phyloP scores from a whole-genome alignment of 2,888 invertebrate species.

The Portevinia maculata region DNA sequence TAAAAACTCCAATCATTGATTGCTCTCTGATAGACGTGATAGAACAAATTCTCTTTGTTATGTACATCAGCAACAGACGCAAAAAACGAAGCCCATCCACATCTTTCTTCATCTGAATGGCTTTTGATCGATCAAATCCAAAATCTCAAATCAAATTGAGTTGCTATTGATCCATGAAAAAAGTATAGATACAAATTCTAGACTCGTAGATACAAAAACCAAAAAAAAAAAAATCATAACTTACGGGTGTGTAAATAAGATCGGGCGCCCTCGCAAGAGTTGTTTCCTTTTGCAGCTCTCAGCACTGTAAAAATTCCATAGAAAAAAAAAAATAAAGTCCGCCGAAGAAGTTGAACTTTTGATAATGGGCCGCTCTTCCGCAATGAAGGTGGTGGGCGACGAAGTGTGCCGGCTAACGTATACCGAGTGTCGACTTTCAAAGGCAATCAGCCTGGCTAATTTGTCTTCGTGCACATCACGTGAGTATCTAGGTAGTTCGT shows the following conservation, averaged over 20 bases:
- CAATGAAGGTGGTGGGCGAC: slow-evolving; percentile 9
- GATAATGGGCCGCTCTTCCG: slow-evolving; percentile 41
- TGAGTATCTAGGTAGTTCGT: slow-evolving; percentile 41
- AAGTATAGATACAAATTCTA: slow-evolving; percentile 17
- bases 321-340: slow-evolving; percentile 10
- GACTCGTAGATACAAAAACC: slow-evolving; percentile 9
- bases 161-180: slow-evolving; percentile 39
- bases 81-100: slow-evolving; percentile 19
- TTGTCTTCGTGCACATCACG: slow-evolving; percentile 55
- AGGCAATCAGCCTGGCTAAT: slow-evolving; percentile 41
- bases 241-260: slow-evolving; percentile 56
- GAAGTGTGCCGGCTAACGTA: slow-evolving; percentile 11
- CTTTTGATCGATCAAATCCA: slow-evolving; percentile 53
- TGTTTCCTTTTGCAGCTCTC: slow-evolving; percentile 29
- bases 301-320: slow-evolving; percentile 28
- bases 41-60: slow-evolving; percentile 10
- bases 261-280: slow-evolving; percentile 45
- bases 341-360: slow-evolving; percentile 38
- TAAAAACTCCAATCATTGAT: slow-evolving; percentile 14
- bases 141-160: slow-evolving; percentile 58
- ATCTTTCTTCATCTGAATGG: slow-evolving; percentile 35
- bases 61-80: slow-evolving; percentile 22
- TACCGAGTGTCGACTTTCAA: slow-evolving; percentile 34
- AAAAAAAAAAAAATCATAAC: slow-evolving; percentile 54
- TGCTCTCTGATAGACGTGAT: slow-evolving; percentile 28